phyloP scores from a whole-genome alignment of 2,888 invertebrate genomes.

The Morpho deidamia region DNA sequence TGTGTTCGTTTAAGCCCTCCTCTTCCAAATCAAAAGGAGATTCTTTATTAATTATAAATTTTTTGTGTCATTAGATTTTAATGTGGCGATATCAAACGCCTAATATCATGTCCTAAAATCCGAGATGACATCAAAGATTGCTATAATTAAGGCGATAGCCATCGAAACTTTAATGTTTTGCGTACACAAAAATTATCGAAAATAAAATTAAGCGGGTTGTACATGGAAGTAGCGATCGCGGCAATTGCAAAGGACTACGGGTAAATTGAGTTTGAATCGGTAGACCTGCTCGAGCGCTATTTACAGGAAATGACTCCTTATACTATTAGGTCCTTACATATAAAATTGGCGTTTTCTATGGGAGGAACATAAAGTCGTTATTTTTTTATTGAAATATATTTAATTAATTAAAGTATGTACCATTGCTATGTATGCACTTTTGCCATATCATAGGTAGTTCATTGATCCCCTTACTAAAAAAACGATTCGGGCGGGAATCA shows the following conservation, averaged over 20 bases:
- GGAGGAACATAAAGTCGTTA: too few relatives aligned
- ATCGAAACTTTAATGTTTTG: constrained; percentile 21
- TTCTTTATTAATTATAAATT: not conserved
- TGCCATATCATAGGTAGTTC: too few relatives aligned
- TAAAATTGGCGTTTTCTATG: too few relatives aligned
- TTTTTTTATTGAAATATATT: too few relatives aligned
- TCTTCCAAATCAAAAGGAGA: not conserved
- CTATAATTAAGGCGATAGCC: constrained; percentile 25
- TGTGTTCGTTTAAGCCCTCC: not conserved
- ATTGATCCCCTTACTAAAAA: too few relatives aligned
- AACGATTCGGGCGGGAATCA: too few relatives aligned
- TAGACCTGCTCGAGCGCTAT: too few relatives aligned
- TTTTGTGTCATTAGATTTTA: constrained; percentile 4
- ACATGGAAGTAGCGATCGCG: not conserved
- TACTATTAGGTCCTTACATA: too few relatives aligned
- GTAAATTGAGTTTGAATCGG: too few relatives aligned
- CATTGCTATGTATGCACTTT: too few relatives aligned
- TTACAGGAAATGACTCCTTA: too few relatives aligned
- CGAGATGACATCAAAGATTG: constrained; percentile 24
- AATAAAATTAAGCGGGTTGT: constrained; percentile 5
- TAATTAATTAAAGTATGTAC: too few relatives aligned
- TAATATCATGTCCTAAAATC: constrained; percentile 10
- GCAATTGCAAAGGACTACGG: not conserved
- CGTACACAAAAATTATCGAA: constrained; percentile 14
- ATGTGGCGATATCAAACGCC: constrained; percentile 11